Base-by-base conservation (phyloP, 2,113 vertebrate genomes). In the Callionymus lyra region DNA sequence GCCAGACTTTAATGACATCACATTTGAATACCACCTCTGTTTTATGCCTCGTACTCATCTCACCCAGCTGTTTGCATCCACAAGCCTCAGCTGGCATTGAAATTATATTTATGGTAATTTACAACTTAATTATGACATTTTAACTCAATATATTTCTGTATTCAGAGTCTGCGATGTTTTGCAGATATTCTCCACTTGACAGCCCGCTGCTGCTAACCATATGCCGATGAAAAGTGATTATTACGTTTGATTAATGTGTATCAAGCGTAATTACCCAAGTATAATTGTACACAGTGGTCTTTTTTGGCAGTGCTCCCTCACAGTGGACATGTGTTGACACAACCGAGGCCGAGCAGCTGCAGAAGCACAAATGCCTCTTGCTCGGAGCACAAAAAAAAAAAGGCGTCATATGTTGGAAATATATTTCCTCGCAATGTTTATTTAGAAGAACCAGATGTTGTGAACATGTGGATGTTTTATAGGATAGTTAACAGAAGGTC, bases 391-490 rank as follows among this genome's bases (percentile, higher is more conserved):
- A 68, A 60, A 52, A 41, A 37, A 10, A 44, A 34, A 38, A 34
- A 47, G 42, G 57, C 36, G 43, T 50, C 33, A 31, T 51, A 58
- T 43, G 50, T 40, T 31, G 44, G 63, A 68, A 67, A 49, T 65
- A 61, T 69, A 65, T 77, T 65, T 74, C 69, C 60, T 59, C 56
- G 59, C 58, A 63, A 63, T 80, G 73, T 84, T 78, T 80, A 69
- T 65, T 59, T 63, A 46, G 52, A 74, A 62, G 60, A 48, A 39
- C 68, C 80, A 82, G 77, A 78, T 80, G 75, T 70, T 71, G 56
- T 58, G 58, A 76, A 58, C 67, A 79, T 77, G 73, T 80, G 70
- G 64, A 71, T 59, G 57, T 76, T 78, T 84, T 75, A 77, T 82
- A 59, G 66, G 69, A 65, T 64, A 57, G 67, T 77, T 79, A 79